These are phyloP conservation scores for Rhagologus leucostigma DNA, from an alignment of 2,113 vertebrate genomes.

Conservation along the genomic window DNA sequence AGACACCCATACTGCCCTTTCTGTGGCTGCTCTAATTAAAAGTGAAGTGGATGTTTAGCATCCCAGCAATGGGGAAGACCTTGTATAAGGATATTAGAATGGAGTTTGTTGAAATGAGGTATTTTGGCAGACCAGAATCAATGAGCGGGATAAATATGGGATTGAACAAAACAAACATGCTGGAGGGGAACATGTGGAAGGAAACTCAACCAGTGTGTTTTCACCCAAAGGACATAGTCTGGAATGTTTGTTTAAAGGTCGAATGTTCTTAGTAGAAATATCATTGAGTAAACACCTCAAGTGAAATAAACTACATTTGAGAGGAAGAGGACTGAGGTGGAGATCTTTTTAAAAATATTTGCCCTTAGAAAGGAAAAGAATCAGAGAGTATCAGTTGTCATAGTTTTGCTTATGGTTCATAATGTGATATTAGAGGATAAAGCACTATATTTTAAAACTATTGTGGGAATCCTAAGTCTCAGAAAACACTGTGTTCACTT, in stretches of 20 bases:
- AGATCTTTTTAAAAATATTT: not conserved
- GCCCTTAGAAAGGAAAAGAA: not conserved
- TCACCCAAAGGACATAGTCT: not conserved
- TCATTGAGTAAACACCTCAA: not conserved
- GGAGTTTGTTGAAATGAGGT: not conserved
- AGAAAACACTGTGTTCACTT: not conserved
- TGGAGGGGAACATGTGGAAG: not conserved
- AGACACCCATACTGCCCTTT: not conserved
- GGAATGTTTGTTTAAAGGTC: not conserved
- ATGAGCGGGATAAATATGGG: not conserved
- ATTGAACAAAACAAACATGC: not conserved
- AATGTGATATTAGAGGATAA: not conserved
- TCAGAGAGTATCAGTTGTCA: not conserved
- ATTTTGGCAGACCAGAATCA: not conserved
- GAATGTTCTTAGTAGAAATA: not conserved
- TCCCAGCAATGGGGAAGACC: not conserved
- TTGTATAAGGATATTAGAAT: not conserved
- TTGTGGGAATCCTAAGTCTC: not conserved
- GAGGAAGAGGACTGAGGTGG: not conserved
- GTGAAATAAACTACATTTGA: not conserved
- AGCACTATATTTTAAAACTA: not conserved
- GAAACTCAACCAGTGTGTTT: not conserved
- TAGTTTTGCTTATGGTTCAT: not conserved
- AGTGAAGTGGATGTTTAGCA: not conserved
- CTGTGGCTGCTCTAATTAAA: not conserved